Evolutionary conservation across 2,888 invertebrate species (phyloP), one percentile per base, ranked within the genome.

Genomic region (Aspidiotus rigidus): DNA sequence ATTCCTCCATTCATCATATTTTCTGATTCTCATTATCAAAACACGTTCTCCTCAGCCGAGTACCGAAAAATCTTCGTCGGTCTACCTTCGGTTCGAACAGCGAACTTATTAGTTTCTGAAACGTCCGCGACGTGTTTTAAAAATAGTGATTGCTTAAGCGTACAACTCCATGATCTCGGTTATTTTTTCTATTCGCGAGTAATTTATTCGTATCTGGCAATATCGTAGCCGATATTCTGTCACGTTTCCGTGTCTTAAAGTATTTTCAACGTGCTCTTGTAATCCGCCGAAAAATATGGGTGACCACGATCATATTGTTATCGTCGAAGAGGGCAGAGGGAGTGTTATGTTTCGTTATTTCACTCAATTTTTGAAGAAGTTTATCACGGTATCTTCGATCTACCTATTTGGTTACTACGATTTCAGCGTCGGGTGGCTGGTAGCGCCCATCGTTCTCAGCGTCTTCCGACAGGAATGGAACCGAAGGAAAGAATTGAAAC

Each of bases 371-470:
- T 80, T 83, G 42, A 87, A 87, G 77, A 87, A 87, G 79, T 83
- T 87, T 60, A 84, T 85, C 64, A 81, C 89, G 67, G 87, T 89
- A 40, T 89, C 89, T 39, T 80, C 84, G 9, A 86, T 90, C 59
- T 92, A 91, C 79, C 78, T 89, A 66, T 85, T 88, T 63, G 91
- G 91, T 2, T 91, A 90, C 76, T 87, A 90, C 86, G 87, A 90
- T 77, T 88, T 92, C 84, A 91, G 90, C 74, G 84, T 89, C 57
- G 93, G 90, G 61, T 95, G 95, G 95, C 82, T 95, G 28, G 83
- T 94, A 72, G 81, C 84, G 1, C 93, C 93, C 0, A 83, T 94
- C 40, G 82, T 91, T 39, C 80, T 93, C 66, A 86, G 89, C 7
- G 89, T 90, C 69, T 82, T 91, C 73, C 83, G 89, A 63, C 88